These are phyloP conservation scores for Illadopsis cleaveri DNA, from an alignment of 2,113 vertebrate genomes.

Conservation along the genomic window DNA sequence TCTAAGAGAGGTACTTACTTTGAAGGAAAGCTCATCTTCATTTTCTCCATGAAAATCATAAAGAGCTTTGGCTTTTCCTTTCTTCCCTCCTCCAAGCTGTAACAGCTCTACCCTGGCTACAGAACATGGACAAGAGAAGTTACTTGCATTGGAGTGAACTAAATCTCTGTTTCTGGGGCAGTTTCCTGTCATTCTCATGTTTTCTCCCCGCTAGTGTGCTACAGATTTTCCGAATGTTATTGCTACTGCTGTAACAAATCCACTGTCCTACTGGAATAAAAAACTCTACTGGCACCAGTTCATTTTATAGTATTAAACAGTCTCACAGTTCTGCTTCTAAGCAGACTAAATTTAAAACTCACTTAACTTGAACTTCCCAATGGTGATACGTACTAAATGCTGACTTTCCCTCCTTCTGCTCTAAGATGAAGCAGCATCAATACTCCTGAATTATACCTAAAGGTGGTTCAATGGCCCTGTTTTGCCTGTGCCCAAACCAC, in stretches of 20 bases:
- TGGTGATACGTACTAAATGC: background rate
- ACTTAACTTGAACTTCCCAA: background rate
- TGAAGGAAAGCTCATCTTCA: conserved; percentile 90
- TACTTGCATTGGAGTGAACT: background rate
- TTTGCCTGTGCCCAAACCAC: background rate
- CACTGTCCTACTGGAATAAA: background rate
- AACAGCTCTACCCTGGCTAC: conserved; percentile 52
- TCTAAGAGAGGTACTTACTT: conserved; percentile 70
- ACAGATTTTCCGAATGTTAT: background rate
- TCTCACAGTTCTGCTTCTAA: background rate
- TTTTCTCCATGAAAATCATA: conserved; percentile 84
- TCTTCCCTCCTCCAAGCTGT: conserved; percentile 35
- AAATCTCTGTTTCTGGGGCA: background rate
- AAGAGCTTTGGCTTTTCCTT: conserved; percentile 80
- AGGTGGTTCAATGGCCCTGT: background rate
- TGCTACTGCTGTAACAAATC: background rate
- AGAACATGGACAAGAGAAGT: conserved; percentile 13
- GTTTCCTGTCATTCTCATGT: background rate
- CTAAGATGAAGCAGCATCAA: background rate
- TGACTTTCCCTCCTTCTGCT: background rate
- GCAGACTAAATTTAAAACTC: background rate
- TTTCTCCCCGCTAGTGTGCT: background rate
- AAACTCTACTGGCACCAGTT: background rate
- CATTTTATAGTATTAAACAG: background rate
- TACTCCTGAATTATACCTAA: background rate